Conservation (phyloP, 1,140 invertebrate species). For the Centruroides sculpturatus region DNA sequence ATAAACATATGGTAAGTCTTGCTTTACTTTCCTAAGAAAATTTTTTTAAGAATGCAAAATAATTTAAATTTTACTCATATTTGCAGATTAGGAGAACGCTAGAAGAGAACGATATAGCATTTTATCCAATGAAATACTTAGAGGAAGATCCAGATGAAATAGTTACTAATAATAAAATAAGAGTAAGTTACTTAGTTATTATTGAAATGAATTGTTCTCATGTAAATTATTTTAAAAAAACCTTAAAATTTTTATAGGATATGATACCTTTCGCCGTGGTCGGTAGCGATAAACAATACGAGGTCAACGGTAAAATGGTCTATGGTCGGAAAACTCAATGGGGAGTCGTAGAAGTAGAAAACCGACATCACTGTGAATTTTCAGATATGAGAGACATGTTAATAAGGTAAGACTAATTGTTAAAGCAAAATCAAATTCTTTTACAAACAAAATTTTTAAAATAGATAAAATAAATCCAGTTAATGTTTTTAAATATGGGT, state of each 20-base stretch:
- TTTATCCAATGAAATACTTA: constrained; percentile 15
- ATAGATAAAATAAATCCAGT: not conserved
- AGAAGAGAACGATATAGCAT: not conserved
- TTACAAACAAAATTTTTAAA: not conserved
- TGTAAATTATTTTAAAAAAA: no score
- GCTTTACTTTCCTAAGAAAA: not conserved
- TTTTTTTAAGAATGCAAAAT: not conserved
- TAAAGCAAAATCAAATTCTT: not conserved
- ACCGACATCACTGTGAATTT: constrained; percentile 24
- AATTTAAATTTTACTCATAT: not conserved
- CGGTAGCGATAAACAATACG: constrained; percentile 23
- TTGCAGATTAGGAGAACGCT: constrained; percentile 22
- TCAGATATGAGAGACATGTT: constrained; percentile 23
- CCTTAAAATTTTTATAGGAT: constrained; percentile 16
- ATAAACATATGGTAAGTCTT: constrained; percentile 30
- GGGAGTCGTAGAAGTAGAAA: constrained; percentile 28
- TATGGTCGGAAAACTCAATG: constrained; percentile 24
- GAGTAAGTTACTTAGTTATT: constrained; percentile 7
- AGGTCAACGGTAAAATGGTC: constrained; percentile 21
- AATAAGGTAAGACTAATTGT: constrained; percentile 18
- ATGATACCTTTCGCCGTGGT: constrained; percentile 28
- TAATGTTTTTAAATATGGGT: not conserved
- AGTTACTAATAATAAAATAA: constrained; percentile 18
- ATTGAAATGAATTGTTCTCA: no score
- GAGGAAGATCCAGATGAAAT: constrained; percentile 21